A percentile compares a stretch with the other conserved stretches of the same genome.
Evolutionary conservation across 2,888 invertebrate genomes (phyloP).

Genomic region (Meganola albula): DNA sequence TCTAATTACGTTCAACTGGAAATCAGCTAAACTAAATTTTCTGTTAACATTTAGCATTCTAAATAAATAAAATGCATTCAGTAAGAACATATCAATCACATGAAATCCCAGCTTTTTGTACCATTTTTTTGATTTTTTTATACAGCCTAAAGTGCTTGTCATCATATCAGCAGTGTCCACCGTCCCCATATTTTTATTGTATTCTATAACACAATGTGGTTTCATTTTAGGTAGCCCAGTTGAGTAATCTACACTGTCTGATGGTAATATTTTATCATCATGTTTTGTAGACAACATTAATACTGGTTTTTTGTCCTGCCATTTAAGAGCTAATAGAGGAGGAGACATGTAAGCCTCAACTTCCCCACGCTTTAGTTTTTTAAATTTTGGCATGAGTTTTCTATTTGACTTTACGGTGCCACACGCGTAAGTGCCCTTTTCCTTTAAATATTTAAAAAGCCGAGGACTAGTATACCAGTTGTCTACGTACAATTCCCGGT

Average conservation of each 20-base stretch:
- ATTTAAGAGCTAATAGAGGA: conserved; percentile 27
- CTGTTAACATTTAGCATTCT: conserved; percentile 1
- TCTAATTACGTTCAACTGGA: conserved; percentile 8
- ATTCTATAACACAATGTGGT: conserved; percentile 25
- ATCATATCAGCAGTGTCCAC: conserved; percentile 36
- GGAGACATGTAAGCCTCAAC: conserved; percentile 8
- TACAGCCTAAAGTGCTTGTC: conserved; percentile 28
- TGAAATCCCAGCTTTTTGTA: conserved; percentile 41
- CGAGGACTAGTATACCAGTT: conserved; percentile 23
- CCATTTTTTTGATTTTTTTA: conserved; percentile 36
- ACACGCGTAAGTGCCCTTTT: conserved; percentile 19
- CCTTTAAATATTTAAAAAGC: conserved; percentile 18
- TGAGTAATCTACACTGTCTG: conserved; percentile 10
- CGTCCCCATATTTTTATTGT: conserved; percentile 35
- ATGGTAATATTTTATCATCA: conserved; percentile 12
- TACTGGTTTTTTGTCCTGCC: conserved; percentile 36
- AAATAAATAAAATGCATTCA: conserved; percentile 9
- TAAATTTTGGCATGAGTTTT: conserved; percentile 21
- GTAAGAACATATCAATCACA: conserved; percentile 23
- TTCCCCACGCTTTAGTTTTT: conserved; percentile 12
- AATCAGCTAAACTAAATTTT: conserved; percentile 9
- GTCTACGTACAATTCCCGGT: conserved; percentile 19
- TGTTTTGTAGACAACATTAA: conserved; percentile 15
- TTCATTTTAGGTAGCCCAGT: conserved; percentile 16
- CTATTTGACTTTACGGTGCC: conserved; percentile 19